Conservation (phyloP, 1,140 invertebrate species). For the Leptinotarsa lineolata region DNA sequence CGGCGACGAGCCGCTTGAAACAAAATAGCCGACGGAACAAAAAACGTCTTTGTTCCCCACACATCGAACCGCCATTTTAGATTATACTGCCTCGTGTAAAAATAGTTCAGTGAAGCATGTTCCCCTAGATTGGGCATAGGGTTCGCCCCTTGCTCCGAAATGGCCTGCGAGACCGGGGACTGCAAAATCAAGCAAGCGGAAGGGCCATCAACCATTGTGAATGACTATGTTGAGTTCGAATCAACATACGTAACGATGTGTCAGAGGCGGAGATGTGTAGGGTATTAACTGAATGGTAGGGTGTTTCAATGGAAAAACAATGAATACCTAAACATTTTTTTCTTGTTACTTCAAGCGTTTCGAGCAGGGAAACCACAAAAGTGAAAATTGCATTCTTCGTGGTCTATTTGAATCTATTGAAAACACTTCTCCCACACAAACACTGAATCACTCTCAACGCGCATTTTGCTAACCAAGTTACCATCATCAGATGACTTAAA, state of each 20-base stretch:
- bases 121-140: conserved; percentile 49
- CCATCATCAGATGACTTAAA: too few relatives aligned
- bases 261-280: neutral
- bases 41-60: conserved; percentile 27
- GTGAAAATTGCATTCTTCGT: too few relatives aligned
- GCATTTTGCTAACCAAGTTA: too few relatives aligned
- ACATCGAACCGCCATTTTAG: conserved; percentile 45
- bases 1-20: neutral
- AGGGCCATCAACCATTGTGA: conserved; percentile 43
- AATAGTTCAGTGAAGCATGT: conserved; percentile 51
- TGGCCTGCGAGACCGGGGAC: conserved; percentile 30
- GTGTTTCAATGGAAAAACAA: too few relatives aligned
- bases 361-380: too few relatives aligned
- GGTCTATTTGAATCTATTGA: too few relatives aligned
- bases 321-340: too few relatives aligned
- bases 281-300: too few relatives aligned
- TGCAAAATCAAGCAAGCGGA: conserved; percentile 40
- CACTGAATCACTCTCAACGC: too few relatives aligned
- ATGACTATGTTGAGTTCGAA: conserved; percentile 30
- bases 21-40: conserved; percentile 15
- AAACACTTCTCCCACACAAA: too few relatives aligned
- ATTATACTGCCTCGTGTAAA: conserved; percentile 46
- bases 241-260: conserved; percentile 21
- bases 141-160: conserved; percentile 28
- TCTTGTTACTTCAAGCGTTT: too few relatives aligned